Evolutionary conservation across 2,797 vertebrate species (phyloP).

Genomic region (Macroramphosus scolopax): DNA sequence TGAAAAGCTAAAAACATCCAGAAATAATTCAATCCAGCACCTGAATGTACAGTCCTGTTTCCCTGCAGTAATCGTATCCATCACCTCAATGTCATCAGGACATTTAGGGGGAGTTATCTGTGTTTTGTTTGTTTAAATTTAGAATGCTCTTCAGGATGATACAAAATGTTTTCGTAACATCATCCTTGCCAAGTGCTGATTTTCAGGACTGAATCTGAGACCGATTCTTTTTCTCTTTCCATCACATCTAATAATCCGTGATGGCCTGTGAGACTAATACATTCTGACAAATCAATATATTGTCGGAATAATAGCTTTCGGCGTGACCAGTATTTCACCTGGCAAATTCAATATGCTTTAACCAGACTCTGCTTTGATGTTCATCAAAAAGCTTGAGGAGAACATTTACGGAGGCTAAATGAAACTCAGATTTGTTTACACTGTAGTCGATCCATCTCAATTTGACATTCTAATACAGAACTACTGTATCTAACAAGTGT

Average conservation of each 20-base stretch:
- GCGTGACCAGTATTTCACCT: constrained; percentile 5
- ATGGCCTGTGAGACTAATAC: constrained; percentile 12
- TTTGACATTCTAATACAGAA: constrained; percentile 28
- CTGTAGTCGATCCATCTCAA: constrained; percentile 29
- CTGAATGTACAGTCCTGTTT: too few species aligned
- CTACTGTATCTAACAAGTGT: constrained; percentile 21
- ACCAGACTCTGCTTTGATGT: too few species aligned
- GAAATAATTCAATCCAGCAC: too few species aligned
- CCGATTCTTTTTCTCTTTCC: not conserved
- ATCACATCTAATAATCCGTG: constrained; percentile 18
- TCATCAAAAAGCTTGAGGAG: too few species aligned
- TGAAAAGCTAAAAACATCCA: too few species aligned
- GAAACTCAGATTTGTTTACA: constrained; percentile 34
- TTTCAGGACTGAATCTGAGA: too few species aligned
- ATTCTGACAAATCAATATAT: constrained; percentile 30
- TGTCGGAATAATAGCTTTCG: constrained; percentile 11
- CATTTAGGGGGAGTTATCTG: constrained; percentile 1
- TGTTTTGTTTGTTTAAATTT: constrained; percentile 1
- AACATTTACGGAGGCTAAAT: constrained; percentile 19
- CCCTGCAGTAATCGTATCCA: too few species aligned
- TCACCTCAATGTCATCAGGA: too few species aligned
- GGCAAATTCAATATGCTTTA: constrained; percentile 14
- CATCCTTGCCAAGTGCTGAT: not conserved
- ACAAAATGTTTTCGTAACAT: constrained; percentile 4
- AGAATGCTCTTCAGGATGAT: constrained; percentile 12